These are phyloP conservation scores for Kryptolebias ocellatus DNA, from an alignment of 2,797 vertebrate genomes.

Conservation along the genomic window DNA sequence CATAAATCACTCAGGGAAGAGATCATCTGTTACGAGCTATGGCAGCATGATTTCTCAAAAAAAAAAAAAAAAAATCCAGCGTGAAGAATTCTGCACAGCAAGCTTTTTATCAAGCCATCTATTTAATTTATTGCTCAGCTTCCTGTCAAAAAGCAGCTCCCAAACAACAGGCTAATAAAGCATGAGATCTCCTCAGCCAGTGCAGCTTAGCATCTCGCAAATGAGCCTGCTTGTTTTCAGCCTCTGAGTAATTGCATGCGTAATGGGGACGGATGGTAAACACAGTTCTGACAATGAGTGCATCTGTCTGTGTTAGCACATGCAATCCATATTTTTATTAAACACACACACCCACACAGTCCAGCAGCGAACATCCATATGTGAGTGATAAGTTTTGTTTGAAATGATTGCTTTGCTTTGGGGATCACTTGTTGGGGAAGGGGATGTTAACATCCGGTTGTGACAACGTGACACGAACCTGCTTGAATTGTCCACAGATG, in stretches of 20 bases:
- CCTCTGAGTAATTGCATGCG: conserved; percentile 72
- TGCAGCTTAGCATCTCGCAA: conserved; percentile 56
- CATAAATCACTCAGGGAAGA: conserved; percentile 78
- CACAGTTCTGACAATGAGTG: conserved; percentile 62
- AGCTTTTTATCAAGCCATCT: conserved; percentile 80
- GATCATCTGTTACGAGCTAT: conserved; percentile 67
- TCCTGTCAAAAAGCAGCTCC: conserved; percentile 73
- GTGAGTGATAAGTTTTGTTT: conserved; percentile 48
- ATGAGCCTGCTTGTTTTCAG: conserved; percentile 66
- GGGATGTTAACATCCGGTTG: conserved; percentile 46
- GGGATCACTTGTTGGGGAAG: conserved; percentile 41
- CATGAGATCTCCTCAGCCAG: conserved; percentile 61
- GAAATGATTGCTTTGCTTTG: conserved; percentile 41
- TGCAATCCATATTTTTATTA: conserved; percentile 55
- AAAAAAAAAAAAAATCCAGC: conserved; percentile 47
- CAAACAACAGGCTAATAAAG: conserved; percentile 76
- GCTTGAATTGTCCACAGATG: conserved; percentile 63
- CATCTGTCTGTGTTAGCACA: conserved; percentile 62
- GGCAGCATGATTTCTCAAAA: conserved; percentile 55
- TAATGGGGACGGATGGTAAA: conserved; percentile 70
- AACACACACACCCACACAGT: conserved; percentile 13
- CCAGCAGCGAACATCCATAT: conserved; percentile 24
- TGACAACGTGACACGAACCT: conserved; percentile 56
- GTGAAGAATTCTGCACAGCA: conserved; percentile 71
- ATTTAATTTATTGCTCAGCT: conserved; percentile 76